These are phyloP conservation scores for Sminthurinus aureus DNA, from an alignment of 2,888 invertebrate genomes.

Conservation along the genomic window DNA sequence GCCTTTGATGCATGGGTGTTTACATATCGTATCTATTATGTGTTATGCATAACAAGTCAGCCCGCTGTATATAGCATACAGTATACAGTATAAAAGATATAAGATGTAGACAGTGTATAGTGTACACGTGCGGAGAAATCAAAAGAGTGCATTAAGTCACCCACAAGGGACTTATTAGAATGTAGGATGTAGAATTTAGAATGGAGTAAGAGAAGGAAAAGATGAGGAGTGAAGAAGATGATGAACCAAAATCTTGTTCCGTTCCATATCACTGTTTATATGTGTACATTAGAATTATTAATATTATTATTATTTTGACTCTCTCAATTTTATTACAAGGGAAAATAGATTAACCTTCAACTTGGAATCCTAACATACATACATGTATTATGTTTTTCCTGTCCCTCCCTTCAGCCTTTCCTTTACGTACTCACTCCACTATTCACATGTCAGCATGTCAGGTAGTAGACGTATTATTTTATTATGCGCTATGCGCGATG, in stretches of 20 bases:
- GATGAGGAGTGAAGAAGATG: background rate
- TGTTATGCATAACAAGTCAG: too few relatives aligned
- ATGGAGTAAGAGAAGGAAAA: too few relatives aligned
- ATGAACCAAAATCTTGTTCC: background rate
- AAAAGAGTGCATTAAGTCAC: background rate
- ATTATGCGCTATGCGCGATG: too few relatives aligned
- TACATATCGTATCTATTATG: too few relatives aligned
- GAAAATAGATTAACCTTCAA: constrained; percentile 25
- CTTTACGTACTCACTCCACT: background rate
- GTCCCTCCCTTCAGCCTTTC: background rate
- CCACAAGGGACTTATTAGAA: background rate
- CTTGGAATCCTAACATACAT: too few relatives aligned
- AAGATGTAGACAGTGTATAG: background rate
- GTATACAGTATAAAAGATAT: background rate
- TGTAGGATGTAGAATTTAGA: too few relatives aligned
- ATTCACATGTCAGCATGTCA: background rate
- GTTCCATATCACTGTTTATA: background rate
- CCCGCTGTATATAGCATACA: background rate
- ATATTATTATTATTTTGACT: background rate
- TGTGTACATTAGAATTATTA: background rate
- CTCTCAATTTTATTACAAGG: background rate
- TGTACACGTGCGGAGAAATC: background rate
- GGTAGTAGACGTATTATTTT: too few relatives aligned
- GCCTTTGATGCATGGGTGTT: too few relatives aligned
- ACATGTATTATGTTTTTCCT: too few relatives aligned